Percentiles rank a stretch among this genome's conserved stretches.
These are phyloP conservation scores for Sepioteuthis lessoniana DNA, from an alignment of 2,888 invertebrate genomes.

Conservation along the genomic window DNA sequence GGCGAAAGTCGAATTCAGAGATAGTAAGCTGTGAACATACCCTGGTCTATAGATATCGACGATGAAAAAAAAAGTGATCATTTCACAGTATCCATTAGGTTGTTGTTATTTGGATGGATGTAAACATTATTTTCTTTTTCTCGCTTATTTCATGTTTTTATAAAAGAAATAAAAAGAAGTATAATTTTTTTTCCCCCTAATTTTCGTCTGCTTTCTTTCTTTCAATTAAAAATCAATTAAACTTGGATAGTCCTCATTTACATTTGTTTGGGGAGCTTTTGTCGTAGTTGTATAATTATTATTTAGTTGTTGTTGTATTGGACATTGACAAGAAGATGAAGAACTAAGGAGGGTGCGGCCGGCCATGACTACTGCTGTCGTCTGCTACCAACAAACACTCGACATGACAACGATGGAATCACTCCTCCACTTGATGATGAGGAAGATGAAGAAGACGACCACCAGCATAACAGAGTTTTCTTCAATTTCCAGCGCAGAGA, in stretches of 20 bases:
- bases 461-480: neutral
- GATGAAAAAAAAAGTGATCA: neutral
- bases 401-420: neutral
- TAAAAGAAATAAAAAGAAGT: neutral
- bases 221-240: constrained; percentile 21
- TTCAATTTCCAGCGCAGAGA: neutral
- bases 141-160: neutral
- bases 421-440: neutral
- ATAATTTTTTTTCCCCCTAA: neutral
- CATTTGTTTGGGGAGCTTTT: neutral
- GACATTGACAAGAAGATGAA: neutral
- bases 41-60: too few species aligned
- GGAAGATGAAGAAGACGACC: neutral
- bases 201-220: neutral
- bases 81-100: too few species aligned
- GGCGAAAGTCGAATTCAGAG: too few species aligned
- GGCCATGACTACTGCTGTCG: constrained; percentile 18
- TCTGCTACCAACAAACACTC: neutral
- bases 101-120: too few species aligned
- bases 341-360: neutral
- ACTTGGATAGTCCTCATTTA: neutral
- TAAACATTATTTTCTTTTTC: neutral
- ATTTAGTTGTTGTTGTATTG: neutral
- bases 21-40: too few species aligned
- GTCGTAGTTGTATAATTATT: too few species aligned